Conservation (phyloP, 2,113 vertebrate genomes). For the Nibea coibor region DNA sequence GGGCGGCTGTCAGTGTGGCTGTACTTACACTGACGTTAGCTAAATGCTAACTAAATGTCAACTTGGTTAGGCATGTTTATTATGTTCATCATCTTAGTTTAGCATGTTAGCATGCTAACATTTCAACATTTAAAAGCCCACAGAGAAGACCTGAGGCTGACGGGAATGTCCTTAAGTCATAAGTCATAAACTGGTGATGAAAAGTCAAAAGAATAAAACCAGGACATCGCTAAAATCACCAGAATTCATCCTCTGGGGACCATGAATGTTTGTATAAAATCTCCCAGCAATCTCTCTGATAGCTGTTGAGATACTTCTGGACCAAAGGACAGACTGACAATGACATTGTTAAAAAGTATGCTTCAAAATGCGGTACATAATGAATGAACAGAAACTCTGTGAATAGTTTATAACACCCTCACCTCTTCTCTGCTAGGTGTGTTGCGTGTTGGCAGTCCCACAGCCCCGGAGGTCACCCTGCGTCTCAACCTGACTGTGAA, state of each 20-base stretch:
- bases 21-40: too few species aligned
- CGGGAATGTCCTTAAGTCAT: neutral
- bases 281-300: neutral
- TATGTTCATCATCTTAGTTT: neutral
- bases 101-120: neutral
- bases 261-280: neutral
- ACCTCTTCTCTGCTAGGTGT: conserved; percentile 70
- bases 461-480: conserved; percentile 89
- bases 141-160: too few species aligned
- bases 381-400: neutral
- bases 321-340: neutral
- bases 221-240: neutral
- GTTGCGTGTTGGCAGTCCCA: conserved; percentile 71
- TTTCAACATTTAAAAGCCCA: neutral
- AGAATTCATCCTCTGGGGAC: neutral
- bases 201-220: neutral
- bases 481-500: conserved; percentile 93
- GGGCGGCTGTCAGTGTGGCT: too few species aligned
- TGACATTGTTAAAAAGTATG: neutral
- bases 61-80: neutral
- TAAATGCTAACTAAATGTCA: neutral
- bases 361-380: too few species aligned
- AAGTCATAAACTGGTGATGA: neutral
- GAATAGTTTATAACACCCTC: neutral
- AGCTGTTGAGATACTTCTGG: neutral